These are phyloP conservation scores for Coryphaenoides rupestris DNA, from an alignment of 2,113 vertebrate species.

Conservation along the genomic window DNA sequence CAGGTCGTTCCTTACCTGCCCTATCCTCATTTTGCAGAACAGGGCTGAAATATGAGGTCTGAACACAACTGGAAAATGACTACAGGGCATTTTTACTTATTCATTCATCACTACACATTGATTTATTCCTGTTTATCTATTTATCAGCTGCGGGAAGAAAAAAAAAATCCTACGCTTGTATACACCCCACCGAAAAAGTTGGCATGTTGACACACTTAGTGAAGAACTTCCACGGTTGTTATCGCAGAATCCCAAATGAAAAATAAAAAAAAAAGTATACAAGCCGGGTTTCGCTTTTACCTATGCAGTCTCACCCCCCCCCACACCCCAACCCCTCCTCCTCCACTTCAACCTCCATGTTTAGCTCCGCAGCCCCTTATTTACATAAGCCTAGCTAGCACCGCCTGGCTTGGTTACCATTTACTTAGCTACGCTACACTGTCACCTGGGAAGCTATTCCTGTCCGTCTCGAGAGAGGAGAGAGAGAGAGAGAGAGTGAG, in stretches of 20 bases:
- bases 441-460: slow-evolving; percentile 62
- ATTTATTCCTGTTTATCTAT: slow-evolving; percentile 73
- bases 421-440: slow-evolving; percentile 60
- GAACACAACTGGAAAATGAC: slow-evolving; percentile 66
- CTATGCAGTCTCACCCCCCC: background rate
- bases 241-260: slow-evolving; percentile 22
- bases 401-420: slow-evolving; percentile 56
- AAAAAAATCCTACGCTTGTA: slow-evolving; percentile 36
- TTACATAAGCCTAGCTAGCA: slow-evolving; percentile 40
- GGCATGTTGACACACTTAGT: slow-evolving; percentile 29
- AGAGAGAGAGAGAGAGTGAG: no score
- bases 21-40: slow-evolving; percentile 51
- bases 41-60: slow-evolving; percentile 51
- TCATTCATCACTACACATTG: slow-evolving; percentile 68
- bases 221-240: slow-evolving; percentile 56
- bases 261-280: background rate
- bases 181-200: slow-evolving; percentile 39
- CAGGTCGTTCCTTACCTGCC: slow-evolving; percentile 32
- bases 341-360: slow-evolving; percentile 23
- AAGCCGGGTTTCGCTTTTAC: slow-evolving; percentile 19
- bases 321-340: background rate
- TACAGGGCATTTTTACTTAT: slow-evolving; percentile 69
- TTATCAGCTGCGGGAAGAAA: slow-evolving; percentile 48
- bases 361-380: slow-evolving; percentile 31
- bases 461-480: slow-evolving; percentile 52